Percentiles rank a stretch among this genome's conserved stretches.
phyloP scores from a whole-genome alignment of 2,797 vertebrate species.

The Amblyraja radiata region DNA sequence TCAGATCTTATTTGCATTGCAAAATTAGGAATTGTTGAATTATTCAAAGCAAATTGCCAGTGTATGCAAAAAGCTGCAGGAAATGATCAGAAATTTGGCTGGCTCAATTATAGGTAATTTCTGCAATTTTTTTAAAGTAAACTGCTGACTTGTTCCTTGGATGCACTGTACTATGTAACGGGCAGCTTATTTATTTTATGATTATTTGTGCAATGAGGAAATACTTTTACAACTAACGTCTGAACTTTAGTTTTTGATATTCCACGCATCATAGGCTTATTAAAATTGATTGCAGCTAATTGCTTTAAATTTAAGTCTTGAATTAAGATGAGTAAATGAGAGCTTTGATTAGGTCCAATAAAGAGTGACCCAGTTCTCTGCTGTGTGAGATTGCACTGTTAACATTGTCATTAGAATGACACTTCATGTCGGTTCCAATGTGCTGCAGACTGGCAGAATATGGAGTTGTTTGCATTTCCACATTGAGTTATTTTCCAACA shows the following conservation, averaged over 20 bases:
- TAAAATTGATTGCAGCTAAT: not conserved
- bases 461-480: not conserved
- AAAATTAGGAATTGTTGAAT: not conserved
- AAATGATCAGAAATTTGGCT: too few relatives aligned
- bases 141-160: too few relatives aligned
- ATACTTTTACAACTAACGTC: not conserved
- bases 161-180: too few relatives aligned
- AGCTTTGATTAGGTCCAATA: not conserved
- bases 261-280: not conserved
- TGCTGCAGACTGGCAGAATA: not conserved
- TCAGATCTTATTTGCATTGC: not conserved
- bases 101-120: too few relatives aligned
- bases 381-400: not conserved
- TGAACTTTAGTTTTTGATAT: not conserved
- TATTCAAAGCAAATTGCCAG: not conserved
- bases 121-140: too few relatives aligned
- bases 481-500: not conserved
- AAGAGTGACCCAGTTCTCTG: not conserved
- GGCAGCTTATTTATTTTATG: too few relatives aligned
- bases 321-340: not conserved
- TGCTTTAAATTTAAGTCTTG: not conserved
- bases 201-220: not conserved
- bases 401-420: not conserved
- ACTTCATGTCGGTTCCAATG: not conserved
- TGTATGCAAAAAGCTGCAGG: not conserved